Evolutionary conservation across 2,888 invertebrate genomes (phyloP), one percentile per base, ranked within the genome.

Genomic region (Phyllotreta striolata): DNA sequence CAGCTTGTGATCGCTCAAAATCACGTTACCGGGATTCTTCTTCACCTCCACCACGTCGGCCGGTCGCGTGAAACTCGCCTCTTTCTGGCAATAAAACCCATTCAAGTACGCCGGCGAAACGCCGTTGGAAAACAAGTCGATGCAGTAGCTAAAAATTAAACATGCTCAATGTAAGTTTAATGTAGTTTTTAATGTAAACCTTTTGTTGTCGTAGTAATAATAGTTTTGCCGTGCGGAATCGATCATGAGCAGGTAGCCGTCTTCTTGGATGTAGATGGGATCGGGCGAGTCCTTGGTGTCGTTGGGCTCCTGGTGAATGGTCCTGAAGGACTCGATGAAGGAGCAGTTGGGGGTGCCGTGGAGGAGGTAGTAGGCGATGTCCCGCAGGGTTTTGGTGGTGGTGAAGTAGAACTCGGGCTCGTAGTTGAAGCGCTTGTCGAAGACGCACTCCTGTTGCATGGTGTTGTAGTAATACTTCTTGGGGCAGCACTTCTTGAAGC

Each of bases 401-500:
- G 34, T 24, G 9, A 61, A 13, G 14, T 63, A 55, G 47, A 67
- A 63, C 8, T 10, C 41, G 7, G 68, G 65, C 6, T 49, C 34
- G 38, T 57, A 68, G 6, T 54, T 14, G 6, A 58, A 55, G 1
- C 37, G 13, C 6, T 5, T 51, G 2, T 62, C 61, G 6, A 12
- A 2, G 7, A 39, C 13, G 39, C 68, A 68, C 24, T 58, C 39
- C 24, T 61, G 44, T 10, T 46, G 13, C 1, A 46, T 10, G 1
- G 63, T 65, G 46, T 65, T 66, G 46, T 63, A 70, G 56, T 69
- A 66, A 13, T 54, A 56, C 6, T 62, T 61, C 8, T 52, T 40
- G 6, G 61, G 59, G 49, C 71, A 71, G 46, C 71, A 71, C 62
- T 71, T 71, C 39, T 62, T 59, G 40, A 70, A 57, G 41, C 71